Conservation (phyloP, 1,140 invertebrate species). For the Drosophila prosaltans region DNA sequence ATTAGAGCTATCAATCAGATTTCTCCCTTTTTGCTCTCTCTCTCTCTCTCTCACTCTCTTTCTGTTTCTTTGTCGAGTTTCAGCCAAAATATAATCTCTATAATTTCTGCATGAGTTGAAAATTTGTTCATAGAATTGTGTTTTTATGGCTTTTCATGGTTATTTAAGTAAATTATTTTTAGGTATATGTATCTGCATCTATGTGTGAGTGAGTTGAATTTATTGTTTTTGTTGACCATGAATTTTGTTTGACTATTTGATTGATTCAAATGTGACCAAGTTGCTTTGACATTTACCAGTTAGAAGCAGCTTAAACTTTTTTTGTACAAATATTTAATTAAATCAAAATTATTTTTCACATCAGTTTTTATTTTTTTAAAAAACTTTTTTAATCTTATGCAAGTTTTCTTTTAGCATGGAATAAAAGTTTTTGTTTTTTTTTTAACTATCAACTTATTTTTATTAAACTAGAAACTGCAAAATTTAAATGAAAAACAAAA, state of each 20-base stretch:
- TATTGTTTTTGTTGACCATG: not conserved
- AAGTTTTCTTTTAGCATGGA: too few species aligned
- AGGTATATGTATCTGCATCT: not conserved
- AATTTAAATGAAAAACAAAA: too few species aligned
- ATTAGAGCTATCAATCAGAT: constrained; percentile 75
- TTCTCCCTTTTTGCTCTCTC: not conserved
- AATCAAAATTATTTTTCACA: too few species aligned
- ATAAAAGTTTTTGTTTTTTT: too few species aligned
- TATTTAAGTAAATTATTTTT: constrained; percentile 24
- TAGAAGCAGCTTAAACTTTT: not conserved
- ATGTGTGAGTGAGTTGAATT: not conserved
- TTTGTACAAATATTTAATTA: too few species aligned
- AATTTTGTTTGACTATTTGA: not conserved
- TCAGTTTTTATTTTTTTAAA: too few species aligned
- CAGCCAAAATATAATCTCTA: constrained; percentile 57
- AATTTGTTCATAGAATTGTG: constrained; percentile 14
- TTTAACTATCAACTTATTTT: too few species aligned
- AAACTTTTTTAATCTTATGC: too few species aligned
- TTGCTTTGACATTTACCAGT: not conserved
- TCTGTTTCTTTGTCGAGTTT: constrained; percentile 26
- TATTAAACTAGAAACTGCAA: too few species aligned
- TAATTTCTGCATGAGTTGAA: constrained; percentile 46
- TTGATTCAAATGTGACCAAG: not conserved
- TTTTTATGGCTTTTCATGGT: constrained; percentile 38
- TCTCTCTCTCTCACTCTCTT: not conserved